phyloP scores from a whole-genome alignment of 2,797 vertebrate species.

The Siniperca undulata region DNA sequence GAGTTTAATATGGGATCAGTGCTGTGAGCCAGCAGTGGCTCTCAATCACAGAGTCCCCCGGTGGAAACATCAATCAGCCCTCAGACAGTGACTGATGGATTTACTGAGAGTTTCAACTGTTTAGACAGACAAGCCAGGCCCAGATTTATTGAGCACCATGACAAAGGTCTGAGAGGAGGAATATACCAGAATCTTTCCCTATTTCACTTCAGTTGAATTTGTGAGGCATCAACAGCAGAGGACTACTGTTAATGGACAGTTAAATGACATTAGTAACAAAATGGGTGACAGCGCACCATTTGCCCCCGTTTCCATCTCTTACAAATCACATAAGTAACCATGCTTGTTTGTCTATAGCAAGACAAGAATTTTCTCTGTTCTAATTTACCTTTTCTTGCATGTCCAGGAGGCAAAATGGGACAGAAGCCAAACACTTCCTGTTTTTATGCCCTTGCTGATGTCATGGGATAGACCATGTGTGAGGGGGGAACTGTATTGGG shows the following conservation, averaged over 20 bases:
- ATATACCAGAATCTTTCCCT: conserved; percentile 4
- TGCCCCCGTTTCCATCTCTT: background rate
- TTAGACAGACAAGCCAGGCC: conserved; percentile 39
- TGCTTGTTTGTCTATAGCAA: background rate
- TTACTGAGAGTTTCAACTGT: conserved; percentile 48
- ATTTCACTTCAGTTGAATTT: background rate
- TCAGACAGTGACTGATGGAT: conserved; percentile 66
- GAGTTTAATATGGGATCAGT: conserved; percentile 62
- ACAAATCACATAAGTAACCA: background rate
- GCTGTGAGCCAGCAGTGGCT: conserved; percentile 57
- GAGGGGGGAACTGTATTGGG: background rate
- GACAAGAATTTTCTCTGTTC: background rate
- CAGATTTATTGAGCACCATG: conserved; percentile 41
- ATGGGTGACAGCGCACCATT: background rate
- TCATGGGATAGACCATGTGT: background rate
- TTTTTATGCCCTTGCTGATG: background rate
- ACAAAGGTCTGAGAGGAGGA: conserved; percentile 33
- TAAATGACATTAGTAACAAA: background rate
- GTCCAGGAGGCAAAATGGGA: background rate
- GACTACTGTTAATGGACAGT: background rate
- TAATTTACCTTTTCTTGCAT: background rate
- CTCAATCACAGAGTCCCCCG: conserved; percentile 48
- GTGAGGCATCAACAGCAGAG: background rate
- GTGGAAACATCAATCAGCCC: conserved; percentile 64
- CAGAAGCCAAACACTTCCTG: background rate